phyloP scores from a whole-genome alignment of 1,140 invertebrate species.

The Lasioglossum albipes region DNA sequence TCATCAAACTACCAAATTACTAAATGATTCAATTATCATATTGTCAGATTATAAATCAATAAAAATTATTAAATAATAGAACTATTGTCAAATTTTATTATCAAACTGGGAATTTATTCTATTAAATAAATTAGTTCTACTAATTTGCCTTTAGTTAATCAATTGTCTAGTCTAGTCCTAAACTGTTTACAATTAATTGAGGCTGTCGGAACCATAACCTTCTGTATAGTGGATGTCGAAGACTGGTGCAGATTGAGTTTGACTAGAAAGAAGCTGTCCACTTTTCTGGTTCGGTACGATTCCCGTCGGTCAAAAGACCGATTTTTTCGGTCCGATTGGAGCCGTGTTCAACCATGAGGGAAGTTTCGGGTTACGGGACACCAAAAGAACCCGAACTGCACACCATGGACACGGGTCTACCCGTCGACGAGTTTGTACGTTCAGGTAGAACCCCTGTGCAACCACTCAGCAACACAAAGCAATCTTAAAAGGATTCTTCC shows the following conservation, averaged over 20 bases:
- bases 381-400: conserved; percentile 14
- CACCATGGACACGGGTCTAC: conserved; percentile 25
- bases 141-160: too few relatives aligned
- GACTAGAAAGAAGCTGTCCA: conserved; percentile 21
- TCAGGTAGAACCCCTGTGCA: conserved; percentile 21
- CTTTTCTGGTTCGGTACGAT: conserved; percentile 26
- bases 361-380: conserved; percentile 31
- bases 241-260: background rate
- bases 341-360: background rate
- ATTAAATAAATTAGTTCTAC: too few relatives aligned
- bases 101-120: background rate
- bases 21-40: too few relatives aligned
- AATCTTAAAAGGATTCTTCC: background rate
- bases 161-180: too few relatives aligned
- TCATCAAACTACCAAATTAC: too few relatives aligned
- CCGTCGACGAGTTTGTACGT: conserved; percentile 9
- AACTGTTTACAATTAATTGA: too few relatives aligned
- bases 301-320: conserved; percentile 23
- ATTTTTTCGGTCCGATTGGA: conserved; percentile 14
- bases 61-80: too few relatives aligned
- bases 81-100: background rate
- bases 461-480: too few relatives aligned
- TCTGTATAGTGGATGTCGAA: too few relatives aligned
- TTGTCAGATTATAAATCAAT: too few relatives aligned
- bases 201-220: too few relatives aligned